Evolutionary conservation across 2,797 vertebrate species (phyloP).

Genomic region (Ceryle rudis): DNA sequence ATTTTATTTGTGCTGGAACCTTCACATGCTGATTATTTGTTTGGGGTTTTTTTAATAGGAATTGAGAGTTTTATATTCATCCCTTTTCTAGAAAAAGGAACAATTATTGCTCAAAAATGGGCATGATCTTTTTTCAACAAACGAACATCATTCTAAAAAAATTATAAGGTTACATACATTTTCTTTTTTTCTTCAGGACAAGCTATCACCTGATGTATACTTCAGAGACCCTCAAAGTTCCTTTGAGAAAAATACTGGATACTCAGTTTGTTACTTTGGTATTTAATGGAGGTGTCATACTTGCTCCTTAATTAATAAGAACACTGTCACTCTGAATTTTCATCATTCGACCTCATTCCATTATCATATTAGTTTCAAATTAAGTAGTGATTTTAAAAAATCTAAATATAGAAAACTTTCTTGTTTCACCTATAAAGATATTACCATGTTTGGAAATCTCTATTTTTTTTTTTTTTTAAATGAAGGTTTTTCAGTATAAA

Average conservation of each 20-base stretch:
- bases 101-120: not conserved
- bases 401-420: not conserved
- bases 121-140: not conserved
- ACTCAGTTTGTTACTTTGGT: not conserved
- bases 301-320: not conserved
- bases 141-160: not conserved
- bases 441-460: not conserved
- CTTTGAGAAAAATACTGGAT: not conserved
- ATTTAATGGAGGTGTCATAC: not conserved
- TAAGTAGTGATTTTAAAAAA: not conserved
- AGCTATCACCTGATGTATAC: not conserved
- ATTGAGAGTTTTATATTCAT: not conserved
- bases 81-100: not conserved
- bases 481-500: not conserved
- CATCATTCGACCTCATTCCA: not conserved
- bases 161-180: not conserved
- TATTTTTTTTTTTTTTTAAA: not conserved
- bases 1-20: not conserved
- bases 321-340: not conserved
- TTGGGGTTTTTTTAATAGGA: not conserved
- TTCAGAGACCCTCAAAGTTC: not conserved
- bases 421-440: not conserved
- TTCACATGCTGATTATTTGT: fast-evolving
- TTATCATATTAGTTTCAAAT: not conserved
- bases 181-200: not conserved